Evolutionary conservation across 2,797 vertebrate species (phyloP).

Genomic region (Holocentrus rufus): DNA sequence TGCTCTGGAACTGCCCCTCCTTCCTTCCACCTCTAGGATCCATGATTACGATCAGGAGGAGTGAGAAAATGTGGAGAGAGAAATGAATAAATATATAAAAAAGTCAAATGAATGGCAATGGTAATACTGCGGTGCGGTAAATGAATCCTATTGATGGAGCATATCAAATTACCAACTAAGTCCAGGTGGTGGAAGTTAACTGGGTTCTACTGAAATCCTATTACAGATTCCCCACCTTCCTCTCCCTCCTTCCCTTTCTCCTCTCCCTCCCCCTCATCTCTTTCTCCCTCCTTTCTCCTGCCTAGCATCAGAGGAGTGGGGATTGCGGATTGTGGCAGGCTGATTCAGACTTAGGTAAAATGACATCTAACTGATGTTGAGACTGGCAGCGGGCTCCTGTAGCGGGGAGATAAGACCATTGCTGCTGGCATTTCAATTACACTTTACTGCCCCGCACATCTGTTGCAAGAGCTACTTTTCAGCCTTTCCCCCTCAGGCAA

Average conservation of each 20-base stretch:
- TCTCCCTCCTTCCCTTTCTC: constrained; percentile 62
- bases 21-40: constrained; percentile 35
- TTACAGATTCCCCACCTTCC: constrained; percentile 76
- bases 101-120: constrained; percentile 77
- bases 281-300: constrained; percentile 72
- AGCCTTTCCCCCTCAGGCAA: constrained; percentile 80
- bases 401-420: constrained; percentile 88
- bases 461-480: constrained; percentile 85
- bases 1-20: constrained; percentile 41
- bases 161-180: constrained; percentile 87
- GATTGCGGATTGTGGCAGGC: constrained; percentile 85
- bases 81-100: constrained; percentile 65
- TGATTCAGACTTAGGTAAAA: constrained; percentile 89
- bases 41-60: constrained; percentile 70
- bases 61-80: constrained; percentile 50
- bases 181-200: constrained; percentile 87
- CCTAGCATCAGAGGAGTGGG: constrained; percentile 82
- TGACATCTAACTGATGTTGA: constrained; percentile 91
- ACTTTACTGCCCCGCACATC: constrained; percentile 89
- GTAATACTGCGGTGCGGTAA: constrained; percentile 78
- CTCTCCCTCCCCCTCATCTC: constrained; percentile 60
- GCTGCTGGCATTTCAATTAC: constrained; percentile 92
- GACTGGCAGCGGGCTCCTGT: constrained; percentile 88
- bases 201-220: constrained; percentile 86
- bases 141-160: constrained; percentile 85